These are phyloP conservation scores for Coluber constrictor DNA, from an alignment of 2,797 vertebrate genomes.

Conservation along the genomic window DNA sequence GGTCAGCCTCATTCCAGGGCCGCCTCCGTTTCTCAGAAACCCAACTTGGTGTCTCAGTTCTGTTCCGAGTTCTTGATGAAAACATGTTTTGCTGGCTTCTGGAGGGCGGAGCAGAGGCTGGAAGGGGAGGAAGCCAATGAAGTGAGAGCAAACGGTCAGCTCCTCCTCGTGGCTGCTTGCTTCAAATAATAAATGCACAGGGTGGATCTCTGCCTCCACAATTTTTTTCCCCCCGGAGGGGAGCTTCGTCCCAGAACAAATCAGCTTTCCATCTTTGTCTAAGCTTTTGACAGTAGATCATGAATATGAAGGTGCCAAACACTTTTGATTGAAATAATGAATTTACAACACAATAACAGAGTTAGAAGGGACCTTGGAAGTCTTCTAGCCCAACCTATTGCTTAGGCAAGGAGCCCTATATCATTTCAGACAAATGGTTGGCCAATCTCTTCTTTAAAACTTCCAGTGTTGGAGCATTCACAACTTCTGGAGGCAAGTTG, in stretches of 20 bases:
- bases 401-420: background rate
- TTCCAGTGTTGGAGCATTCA: background rate
- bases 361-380: background rate
- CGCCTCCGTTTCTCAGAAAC: background rate
- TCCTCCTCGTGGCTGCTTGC: background rate
- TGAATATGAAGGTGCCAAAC: background rate
- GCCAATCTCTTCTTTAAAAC: background rate
- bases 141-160: background rate
- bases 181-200: background rate
- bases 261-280: background rate
- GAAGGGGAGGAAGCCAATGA: background rate
- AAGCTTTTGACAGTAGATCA: background rate
- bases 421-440: background rate
- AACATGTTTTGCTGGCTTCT: constrained; percentile 23
- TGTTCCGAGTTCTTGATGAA: background rate
- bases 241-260: background rate
- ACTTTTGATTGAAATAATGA: background rate
- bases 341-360: background rate
- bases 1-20: background rate
- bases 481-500: rapidly evolving
- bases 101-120: background rate
- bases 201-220: background rate
- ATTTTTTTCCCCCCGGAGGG: background rate
- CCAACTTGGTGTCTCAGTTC: background rate
- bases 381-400: background rate